Evolutionary conservation across 2,888 invertebrate species (phyloP).

Genomic region (Euclidia mi): DNA sequence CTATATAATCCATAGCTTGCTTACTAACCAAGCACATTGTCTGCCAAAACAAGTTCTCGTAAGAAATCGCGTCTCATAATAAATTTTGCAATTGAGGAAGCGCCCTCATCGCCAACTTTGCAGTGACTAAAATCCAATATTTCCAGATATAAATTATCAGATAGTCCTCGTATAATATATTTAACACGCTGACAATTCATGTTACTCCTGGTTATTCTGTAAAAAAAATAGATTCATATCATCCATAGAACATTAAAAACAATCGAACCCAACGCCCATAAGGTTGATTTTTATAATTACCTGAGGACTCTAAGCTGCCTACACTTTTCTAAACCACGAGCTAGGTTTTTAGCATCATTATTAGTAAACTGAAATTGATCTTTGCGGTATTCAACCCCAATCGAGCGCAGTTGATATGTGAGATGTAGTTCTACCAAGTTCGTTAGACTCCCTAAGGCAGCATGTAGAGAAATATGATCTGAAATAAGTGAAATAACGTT

Average conservation of each 20-base stretch:
- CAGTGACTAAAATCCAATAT: conserved; percentile 92
- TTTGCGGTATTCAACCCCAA: conserved; percentile 78
- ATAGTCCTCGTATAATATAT: conserved; percentile 81
- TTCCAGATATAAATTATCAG: conserved; percentile 79
- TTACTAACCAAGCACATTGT: conserved; percentile 87
- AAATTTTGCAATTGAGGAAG: conserved; percentile 90
- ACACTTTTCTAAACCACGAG: conserved; percentile 83
- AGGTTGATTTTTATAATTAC: no score
- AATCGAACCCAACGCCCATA: no score
- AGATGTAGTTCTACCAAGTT: conserved; percentile 82
- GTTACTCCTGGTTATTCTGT: conserved; percentile 83
- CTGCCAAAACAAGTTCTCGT: conserved; percentile 83
- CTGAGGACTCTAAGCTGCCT: conserved; percentile 73
- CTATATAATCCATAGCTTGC: no score
- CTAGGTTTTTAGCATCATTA: conserved; percentile 83
- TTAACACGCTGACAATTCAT: conserved; percentile 84
- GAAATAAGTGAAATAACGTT: conserved; percentile 46
- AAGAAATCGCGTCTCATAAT: conserved; percentile 84
- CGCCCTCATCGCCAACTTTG: conserved; percentile 90
- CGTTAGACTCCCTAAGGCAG: conserved; percentile 81
- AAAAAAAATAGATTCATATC: conserved; percentile 19
- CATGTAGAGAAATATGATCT: conserved; percentile 88
- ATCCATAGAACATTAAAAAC: no score
- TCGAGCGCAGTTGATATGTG: conserved; percentile 77
- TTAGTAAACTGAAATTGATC: conserved; percentile 88